Evolutionary conservation across 2,113 vertebrate genomes (phyloP), one percentile per base, ranked within the genome.

Genomic region (Brienomyrus longianalis): DNA sequence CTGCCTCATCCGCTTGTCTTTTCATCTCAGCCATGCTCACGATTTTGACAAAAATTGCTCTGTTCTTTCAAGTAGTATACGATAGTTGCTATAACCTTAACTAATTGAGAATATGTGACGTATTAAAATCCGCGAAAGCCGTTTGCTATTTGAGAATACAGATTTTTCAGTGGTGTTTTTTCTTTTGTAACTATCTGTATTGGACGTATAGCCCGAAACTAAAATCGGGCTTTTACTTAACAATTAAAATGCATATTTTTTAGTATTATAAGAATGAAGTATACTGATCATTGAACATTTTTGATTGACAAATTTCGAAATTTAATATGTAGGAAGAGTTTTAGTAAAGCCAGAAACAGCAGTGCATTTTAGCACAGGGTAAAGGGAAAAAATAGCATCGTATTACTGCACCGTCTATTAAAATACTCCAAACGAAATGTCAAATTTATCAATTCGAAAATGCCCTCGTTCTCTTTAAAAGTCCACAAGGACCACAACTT

Each of bases 401-500:
- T 43, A 39, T 80, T 19, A 17, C 31, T 43, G 4, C 74, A 80
- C 74, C 62, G n/a, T 27, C 62, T 43, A 43, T 80, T 80, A 43
- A 80, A 80, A 80, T 80, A 19, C 6, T 43, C 35, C 74, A 80
- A 80, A 80, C 17, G 74, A 70, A 70, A 70, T 70, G 62, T 70
- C 62, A 70, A 13, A 70, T 70, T 70, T 31, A 80, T 80, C 74
- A 80, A 39, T 17, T 80, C n/a, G 31, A 80, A 19, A 17, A 80
- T 19, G n/a, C 35, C 35, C 62, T 70, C 74, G 15, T 92, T 93
- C 91, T 93, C 94, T 94, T 93, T 47, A 89, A 80, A 88, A 87
- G 54, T 89, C 83, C 88, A 74, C 62, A 80, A 83, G 59, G 13
- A 83, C 47, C 19, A 70, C 51, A 54, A 31, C 39, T 85, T 88